Evolutionary conservation across 2,888 invertebrate species (phyloP), one percentile per base, ranked within the genome.

Genomic region (Parnassius apollo): DNA sequence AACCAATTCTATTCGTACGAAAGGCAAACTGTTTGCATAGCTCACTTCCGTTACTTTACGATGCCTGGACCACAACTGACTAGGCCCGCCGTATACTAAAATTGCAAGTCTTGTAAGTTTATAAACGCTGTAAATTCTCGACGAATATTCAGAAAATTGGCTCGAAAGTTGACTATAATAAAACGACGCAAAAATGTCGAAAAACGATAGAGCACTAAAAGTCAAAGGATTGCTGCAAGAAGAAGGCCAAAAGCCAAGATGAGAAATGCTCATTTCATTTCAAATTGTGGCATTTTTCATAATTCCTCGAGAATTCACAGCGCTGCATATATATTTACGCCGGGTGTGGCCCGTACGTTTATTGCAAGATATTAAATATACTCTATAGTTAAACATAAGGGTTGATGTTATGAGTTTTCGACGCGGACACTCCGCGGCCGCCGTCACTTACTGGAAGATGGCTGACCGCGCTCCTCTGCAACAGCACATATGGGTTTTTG

Each of bases 361-460:
- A 61, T 56, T 56, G 13, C 56, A 13, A 11, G 25, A 22, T 60
- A 50, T 44, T 7, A 35, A 51, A 35, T 42, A 22, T 42, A 60
- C 42, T 54, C n/a, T 9, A 2, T n/a, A 10, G 44, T 59, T 7
- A 22, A 56, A 62, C 60, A 59, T 61, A 54, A 53, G 66, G 59
- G 62, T 54, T 61, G 52, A 49, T 61, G 49, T 9, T 48, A n/a
- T 2, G 44, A 56, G 62, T 42, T 52, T 49, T 65, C 57, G 60
- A 55, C 49, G 66, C 57, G 61, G 22, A 58, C 66, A 66, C 67
- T 62, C 61, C 62, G 62, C 66, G 52, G 42, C 42, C 52, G 35
- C 73, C 69, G 83, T 86, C 89, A 90, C 82, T 89, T 85, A 73
- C 88, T 88, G 46, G 86, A 80, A 0, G 86, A 84, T 0, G 90